A percentile compares a stretch with the other conserved stretches of the same genome.
Conservation (phyloP, 23 tunicate species). For the Halocynthia aurantium region DNA sequence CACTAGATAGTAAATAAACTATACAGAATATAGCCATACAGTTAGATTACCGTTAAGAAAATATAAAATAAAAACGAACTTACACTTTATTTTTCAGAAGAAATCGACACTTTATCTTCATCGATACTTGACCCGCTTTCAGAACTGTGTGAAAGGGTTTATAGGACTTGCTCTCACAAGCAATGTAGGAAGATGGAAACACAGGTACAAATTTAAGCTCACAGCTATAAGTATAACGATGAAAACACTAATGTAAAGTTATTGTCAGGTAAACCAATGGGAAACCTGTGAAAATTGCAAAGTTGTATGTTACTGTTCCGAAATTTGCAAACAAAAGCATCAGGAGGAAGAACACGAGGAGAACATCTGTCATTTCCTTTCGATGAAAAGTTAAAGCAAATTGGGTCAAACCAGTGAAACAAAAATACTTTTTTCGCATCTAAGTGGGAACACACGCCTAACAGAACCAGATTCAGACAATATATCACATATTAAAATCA, state of each 20-base stretch:
- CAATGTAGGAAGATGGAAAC: conserved; percentile 41
- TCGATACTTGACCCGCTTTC: conserved; percentile 70
- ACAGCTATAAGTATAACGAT: no score
- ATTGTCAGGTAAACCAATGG: conserved; percentile 54
- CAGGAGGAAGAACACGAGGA: conserved; percentile 19
- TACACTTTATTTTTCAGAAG: not conserved
- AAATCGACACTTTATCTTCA: conserved; percentile 26
- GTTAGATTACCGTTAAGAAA: no score
- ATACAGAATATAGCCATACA: no score
- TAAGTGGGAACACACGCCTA: no score
- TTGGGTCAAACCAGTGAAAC: no score
- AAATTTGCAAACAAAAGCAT: conserved; percentile 34
- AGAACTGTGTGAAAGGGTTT: conserved; percentile 79
- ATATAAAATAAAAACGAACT: no score
- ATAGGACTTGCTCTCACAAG: conserved; percentile 57
- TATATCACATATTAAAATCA: no score
- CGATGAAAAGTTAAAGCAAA: conserved; percentile 24
- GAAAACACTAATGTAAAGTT: not conserved
- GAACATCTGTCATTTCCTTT: conserved; percentile 33
- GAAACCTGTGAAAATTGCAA: conserved; percentile 39
- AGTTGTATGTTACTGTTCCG: conserved; percentile 75
- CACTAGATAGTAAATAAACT: no score
- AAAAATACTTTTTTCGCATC: no score
- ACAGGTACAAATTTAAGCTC: conserved; percentile 14
- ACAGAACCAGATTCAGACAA: no score